Evolutionary conservation across 1,140 invertebrate genomes (phyloP).

Genomic region (Drosophila hydei): DNA sequence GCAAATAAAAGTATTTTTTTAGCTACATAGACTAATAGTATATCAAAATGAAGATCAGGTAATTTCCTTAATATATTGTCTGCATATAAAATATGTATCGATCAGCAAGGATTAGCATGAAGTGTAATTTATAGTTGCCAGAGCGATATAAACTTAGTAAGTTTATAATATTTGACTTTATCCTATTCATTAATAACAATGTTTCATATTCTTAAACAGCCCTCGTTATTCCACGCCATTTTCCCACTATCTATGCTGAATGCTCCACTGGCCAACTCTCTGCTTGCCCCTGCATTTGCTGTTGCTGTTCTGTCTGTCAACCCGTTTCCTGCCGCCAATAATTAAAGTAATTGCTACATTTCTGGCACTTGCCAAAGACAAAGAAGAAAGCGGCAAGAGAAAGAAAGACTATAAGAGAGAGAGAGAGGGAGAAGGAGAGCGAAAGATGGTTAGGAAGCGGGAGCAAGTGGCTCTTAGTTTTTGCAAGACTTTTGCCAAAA

Average conservation of each 20-base stretch:
- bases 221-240: slow-evolving; percentile 1
- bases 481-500: slow-evolving; percentile 63
- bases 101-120: too few species aligned
- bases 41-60: too few species aligned
- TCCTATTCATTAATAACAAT: too few species aligned
- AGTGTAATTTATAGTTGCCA: too few species aligned
- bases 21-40: too few species aligned
- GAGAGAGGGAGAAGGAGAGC: background rate
- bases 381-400: background rate
- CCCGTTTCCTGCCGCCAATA: slow-evolving; percentile 80
- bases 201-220: too few species aligned
- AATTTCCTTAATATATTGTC: too few species aligned
- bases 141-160: too few species aligned
- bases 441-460: background rate
- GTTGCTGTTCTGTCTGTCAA: slow-evolving; percentile 62
- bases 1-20: too few species aligned
- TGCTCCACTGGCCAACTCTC: slow-evolving; percentile 8
- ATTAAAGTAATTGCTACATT: slow-evolving; percentile 82
- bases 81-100: too few species aligned
- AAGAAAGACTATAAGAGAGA: background rate
- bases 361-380: slow-evolving; percentile 67
- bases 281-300: slow-evolving; percentile 3
- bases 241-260: slow-evolving; percentile 17
- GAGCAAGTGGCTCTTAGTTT: slow-evolving; percentile 6
- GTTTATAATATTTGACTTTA: too few species aligned